Base-by-base conservation (phyloP, 2,888 invertebrate genomes). In the Tanypteryx hageni region DNA sequence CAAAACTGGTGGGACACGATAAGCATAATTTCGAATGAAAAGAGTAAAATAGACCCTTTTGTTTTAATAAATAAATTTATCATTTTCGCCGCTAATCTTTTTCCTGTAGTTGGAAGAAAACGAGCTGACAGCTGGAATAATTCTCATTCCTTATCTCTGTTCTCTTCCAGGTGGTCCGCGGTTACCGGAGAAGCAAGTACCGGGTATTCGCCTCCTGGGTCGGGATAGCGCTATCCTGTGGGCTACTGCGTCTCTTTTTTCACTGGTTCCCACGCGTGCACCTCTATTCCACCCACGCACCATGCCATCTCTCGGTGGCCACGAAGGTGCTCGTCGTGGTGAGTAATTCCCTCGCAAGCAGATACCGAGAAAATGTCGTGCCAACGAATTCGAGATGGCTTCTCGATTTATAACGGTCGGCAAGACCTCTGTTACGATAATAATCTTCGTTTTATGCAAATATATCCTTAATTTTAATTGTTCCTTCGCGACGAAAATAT, bases 261-360 rank as follows among this genome's bases (percentile, higher is more conserved):
- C 98, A 99, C 95, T 99, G 99, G 99, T 96, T 97, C 94, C 98
- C 98, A 0, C 97, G 97, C 93, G 97, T 97, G 96, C 96, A 97
- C 95, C 95, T 99, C 16, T 96, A 96, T 93, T 96, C 97, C 31
- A 98, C 98, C 0, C 97, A 97, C 94, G 95, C 95, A 13, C 95
- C 96, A 92, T 98, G 98, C 94, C 95, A 96, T 81, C 96, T 99
- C 92, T 96, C 96, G 93, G 95, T 96, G 92, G 98, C 99, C 5
- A 97, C 98, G 93, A 97, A 96, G 94, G 97, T 99, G 89, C 95
- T 98, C 61, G 96, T 98, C 92, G 96, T 97, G 94, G 98, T 97
- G 95, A 96, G 96, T 95, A 92, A 22, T 91, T n/a, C 22, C 22
- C 44, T 14, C 44, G 44, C 44, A 44, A 44, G 44, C 3, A 44